Evolutionary conservation across 2,797 vertebrate species (phyloP).

Genomic region (Darevskia nairensis): DNA sequence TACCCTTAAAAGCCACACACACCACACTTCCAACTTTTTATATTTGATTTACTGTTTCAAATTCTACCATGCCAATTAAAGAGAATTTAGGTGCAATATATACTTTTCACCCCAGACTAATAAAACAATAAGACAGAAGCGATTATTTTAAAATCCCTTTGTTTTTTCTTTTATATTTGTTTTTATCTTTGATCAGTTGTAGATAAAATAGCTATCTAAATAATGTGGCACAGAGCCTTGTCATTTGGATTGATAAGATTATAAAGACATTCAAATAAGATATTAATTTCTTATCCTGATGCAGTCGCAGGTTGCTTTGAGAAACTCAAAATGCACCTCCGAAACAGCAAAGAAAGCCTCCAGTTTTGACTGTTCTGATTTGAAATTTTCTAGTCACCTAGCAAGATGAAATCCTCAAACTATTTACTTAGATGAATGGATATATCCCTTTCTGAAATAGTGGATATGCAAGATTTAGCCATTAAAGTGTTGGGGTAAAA

Average conservation of each 20-base stretch:
- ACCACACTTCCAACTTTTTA: conserved; percentile 43
- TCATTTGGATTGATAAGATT: conserved; percentile 53
- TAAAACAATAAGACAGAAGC: conserved; percentile 54
- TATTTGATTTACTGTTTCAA: conserved; percentile 44
- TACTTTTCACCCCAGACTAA: conserved; percentile 44
- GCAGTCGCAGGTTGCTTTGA: conserved; percentile 52
- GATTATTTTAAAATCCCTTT: conserved; percentile 56
- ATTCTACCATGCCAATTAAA: conserved; percentile 53
- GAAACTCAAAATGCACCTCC: conserved; percentile 59
- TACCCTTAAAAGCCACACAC: not conserved
- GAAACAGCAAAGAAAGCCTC: conserved; percentile 59
- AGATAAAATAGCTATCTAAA: conserved; percentile 70
- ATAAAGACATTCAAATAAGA: conserved; percentile 45
- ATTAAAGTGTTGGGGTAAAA: conserved; percentile 77
- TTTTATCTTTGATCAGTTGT: conserved; percentile 68
- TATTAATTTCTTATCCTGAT: conserved; percentile 65
- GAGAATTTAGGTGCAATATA: conserved; percentile 50
- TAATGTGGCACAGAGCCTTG: conserved; percentile 58
- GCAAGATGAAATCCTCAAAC: conserved; percentile 75
- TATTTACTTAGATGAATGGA: conserved; percentile 80
- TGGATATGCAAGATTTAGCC: conserved; percentile 78
- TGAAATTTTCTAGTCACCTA: conserved; percentile 70
- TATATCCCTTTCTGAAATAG: conserved; percentile 75
- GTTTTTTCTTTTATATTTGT: conserved; percentile 61
- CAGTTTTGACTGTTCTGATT: conserved; percentile 72